Base-by-base conservation (phyloP, 2,113 vertebrate species). In the Caretta caretta region DNA sequence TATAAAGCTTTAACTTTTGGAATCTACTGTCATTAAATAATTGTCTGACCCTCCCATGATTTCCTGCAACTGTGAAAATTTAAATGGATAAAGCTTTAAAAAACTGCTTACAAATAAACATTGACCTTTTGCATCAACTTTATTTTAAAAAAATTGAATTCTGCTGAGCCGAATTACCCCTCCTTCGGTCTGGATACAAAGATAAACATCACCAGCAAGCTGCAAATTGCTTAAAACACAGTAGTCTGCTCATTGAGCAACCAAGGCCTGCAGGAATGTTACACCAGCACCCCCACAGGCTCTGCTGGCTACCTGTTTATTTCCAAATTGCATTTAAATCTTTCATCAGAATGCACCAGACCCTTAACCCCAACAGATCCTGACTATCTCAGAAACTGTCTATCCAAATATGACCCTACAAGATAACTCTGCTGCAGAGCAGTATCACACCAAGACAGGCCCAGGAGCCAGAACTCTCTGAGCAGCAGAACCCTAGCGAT, bases 171-270 rank as follows among this genome's bases (percentile, higher is more conserved):
- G 53, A 50, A 90, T 31, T 82, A 42, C 19, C 88, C 25, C 25
- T 93, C 24, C 83, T 94, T 90, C 65, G 96, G 92, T 65, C 59
- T 65, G 90, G 92, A 29, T 90, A 86, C 62, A 4, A 87, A 72
- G 12, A 38, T 8, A 85, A 35, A 87, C 31, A 81, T 80, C 57
- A 94, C 82, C 88, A 79, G 76, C 10, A 78, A 49, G 59, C 59
- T 94, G 27, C 17, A 88, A 38, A 83, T 80, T 78, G 19, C 31
- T 10, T 35, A 93, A 65, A 80, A 86, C 49, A 53, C 31, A 65
- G 59, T 8, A 16, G 57, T 27, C 35, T 65, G 31, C 31, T 35
- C 59, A 14, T 16, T 35, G 59, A 65, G 31, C 31, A 65, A 65
- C 31, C 4, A 1, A 65, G 14, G 31, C 31, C 31, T 35, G 59